phyloP scores from a whole-genome alignment of 2,888 invertebrate species.

The Pyrgus malvae region DNA sequence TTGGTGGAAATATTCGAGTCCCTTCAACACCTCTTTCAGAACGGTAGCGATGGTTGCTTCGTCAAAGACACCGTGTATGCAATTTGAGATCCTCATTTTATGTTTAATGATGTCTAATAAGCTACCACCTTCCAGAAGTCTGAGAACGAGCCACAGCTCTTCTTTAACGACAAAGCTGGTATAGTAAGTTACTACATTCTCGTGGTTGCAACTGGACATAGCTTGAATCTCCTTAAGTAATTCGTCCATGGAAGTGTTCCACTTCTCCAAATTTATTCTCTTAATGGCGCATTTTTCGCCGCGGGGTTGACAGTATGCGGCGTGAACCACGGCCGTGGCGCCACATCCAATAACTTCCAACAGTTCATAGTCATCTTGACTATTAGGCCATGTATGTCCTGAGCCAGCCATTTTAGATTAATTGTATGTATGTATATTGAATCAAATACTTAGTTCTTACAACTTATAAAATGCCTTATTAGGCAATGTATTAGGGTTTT shows the following conservation, averaged over 20 bases:
- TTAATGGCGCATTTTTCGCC: constrained; percentile 99
- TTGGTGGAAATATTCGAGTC: constrained; percentile 98
- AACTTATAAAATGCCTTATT: constrained; percentile 10
- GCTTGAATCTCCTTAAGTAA: constrained; percentile 96
- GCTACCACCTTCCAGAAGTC: constrained; percentile 96
- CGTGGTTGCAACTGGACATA: constrained; percentile 99
- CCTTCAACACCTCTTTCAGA: constrained; percentile 96
- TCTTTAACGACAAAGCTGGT: constrained; percentile 99
- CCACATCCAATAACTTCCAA: constrained; percentile 98
- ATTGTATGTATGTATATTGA: not conserved
- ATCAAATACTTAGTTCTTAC: not conserved
- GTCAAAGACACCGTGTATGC: constrained; percentile 98
- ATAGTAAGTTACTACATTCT: constrained; percentile 99
- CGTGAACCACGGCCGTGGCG: constrained; percentile 99
- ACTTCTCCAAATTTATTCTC: constrained; percentile 99
- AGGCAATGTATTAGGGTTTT: constrained; percentile 31
- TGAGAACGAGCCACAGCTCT: constrained; percentile 98
- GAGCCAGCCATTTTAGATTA: constrained; percentile 55
- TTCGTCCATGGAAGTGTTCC: constrained; percentile 99
- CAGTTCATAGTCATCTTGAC: constrained; percentile 96
- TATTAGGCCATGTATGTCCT: constrained; percentile 91
- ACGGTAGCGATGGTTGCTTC: constrained; percentile 99
- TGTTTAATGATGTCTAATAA: constrained; percentile 96
- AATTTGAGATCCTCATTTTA: constrained; percentile 95
- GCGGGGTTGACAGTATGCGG: constrained; percentile 95